Percentiles rank a stretch among this genome's conserved stretches.
Evolutionary conservation across 1,140 invertebrate genomes (phyloP).

Genomic region (Drosophila virilis): DNA sequence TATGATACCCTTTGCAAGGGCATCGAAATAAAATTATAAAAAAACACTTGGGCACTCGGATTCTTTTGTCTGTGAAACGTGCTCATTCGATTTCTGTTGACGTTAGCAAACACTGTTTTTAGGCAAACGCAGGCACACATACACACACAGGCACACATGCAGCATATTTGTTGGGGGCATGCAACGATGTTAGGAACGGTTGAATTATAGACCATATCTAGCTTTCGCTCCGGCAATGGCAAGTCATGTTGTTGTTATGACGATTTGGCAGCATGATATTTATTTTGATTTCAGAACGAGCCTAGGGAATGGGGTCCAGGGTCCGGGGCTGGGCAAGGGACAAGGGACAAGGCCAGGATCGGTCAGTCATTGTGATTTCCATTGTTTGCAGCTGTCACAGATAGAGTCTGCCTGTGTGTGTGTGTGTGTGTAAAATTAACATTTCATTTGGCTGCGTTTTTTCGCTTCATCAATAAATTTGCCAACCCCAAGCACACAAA

Average conservation of each 20-base stretch:
- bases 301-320: neutral
- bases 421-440: slow-evolving; percentile 65
- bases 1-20: no score
- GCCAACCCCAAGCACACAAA: slow-evolving; percentile 41
- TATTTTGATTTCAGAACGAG: slow-evolving; percentile 17
- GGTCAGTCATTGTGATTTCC: slow-evolving; percentile 67
- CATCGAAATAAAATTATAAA: no score
- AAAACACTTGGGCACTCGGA: no score
- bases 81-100: neutral
- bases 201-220: slow-evolving; percentile 22
- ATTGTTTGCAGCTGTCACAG: slow-evolving; percentile 74
- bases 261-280: slow-evolving; percentile 64
- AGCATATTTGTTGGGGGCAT: neutral
- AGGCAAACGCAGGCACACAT: neutral
- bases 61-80: neutral
- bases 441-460: slow-evolving; percentile 74
- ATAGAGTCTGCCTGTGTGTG: slow-evolving; percentile 30
- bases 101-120: slow-evolving; percentile 6
- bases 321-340: neutral
- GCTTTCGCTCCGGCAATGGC: neutral
- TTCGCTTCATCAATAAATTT: slow-evolving; percentile 78
- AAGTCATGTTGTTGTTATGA: slow-evolving; percentile 53
- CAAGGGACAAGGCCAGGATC: slow-evolving; percentile 25
- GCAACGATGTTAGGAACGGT: slow-evolving; percentile 22
- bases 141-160: no score